Base-by-base conservation (phyloP, 2,888 invertebrate genomes). In the Vanessa cardui region DNA sequence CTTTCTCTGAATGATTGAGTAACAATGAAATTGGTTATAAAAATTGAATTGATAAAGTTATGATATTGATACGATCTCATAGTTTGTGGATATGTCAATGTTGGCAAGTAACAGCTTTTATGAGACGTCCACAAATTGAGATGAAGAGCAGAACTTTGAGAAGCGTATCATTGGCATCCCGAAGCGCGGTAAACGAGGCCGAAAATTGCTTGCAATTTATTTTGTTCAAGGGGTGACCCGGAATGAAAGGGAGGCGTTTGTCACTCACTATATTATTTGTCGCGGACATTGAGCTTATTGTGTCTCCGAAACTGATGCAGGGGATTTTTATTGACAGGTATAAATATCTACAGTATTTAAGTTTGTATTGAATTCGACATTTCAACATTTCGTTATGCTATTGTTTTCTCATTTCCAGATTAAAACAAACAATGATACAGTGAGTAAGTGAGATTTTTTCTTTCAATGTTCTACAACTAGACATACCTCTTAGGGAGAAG, bases 151-250 rank as follows among this genome's bases (percentile, higher is more conserved):
- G 68, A 77, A 73, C 72, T 73, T 77, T 73, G 75, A 75, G 73
- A 69, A 68, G 72, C 75, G 73, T 77, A 77, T 77, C 77, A 78
- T 78, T 76, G 78, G 85, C 84, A 82, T 83, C 85, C 87, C 86
- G 86, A 83, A 80, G 86, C 87, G 88, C 86, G 77, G 86, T 82
- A 87, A 88, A 89, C 86, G 87, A 88, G 80, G 84, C 88, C 85
- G 86, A 89, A 90, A 90, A 90, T 90, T 87, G 87, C 84, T 78
- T 75, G 83, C 89, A 89, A 90, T 90, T 89, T 91, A 89, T 89
- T 85, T 83, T 83, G 85, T 89, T 89, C 88, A 85, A 86, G 88
- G 26, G 87, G 87, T 89, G 87, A 88, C 88, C 88, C 85, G 78
- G 85, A 87, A 86, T 86, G 86, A 87, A 87, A 85, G 84, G 86